phyloP scores from a whole-genome alignment of 1,140 invertebrate genomes.

The Psilanteris sp. region DNA sequence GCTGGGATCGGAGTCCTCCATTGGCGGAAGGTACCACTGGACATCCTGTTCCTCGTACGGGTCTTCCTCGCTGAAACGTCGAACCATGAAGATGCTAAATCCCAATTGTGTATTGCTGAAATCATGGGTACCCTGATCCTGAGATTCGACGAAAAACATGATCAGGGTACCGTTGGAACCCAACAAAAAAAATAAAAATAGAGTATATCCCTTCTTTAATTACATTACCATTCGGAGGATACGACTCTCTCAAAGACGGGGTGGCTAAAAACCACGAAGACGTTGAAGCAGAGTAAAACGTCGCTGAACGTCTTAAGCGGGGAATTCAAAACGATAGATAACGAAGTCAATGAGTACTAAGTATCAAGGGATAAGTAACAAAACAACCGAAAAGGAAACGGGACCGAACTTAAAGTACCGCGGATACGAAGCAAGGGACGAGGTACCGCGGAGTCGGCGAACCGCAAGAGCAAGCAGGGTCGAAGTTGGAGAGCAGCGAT shows the following conservation, averaged over 20 bases:
- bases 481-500: slow-evolving; percentile 65
- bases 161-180: no score
- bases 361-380: slow-evolving; percentile 3
- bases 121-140: no score
- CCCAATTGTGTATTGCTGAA: slow-evolving; percentile 9
- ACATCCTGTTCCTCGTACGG: slow-evolving; percentile 67
- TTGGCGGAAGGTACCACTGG: slow-evolving; percentile 70
- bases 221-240: no score
- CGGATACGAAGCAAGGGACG: slow-evolving; percentile 2
- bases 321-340: no score
- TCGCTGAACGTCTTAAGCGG: no score
- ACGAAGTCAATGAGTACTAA: no score
- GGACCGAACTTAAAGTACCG: slow-evolving; percentile 20
- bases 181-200: no score
- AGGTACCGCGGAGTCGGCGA: slow-evolving; percentile 39
- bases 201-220: no score
- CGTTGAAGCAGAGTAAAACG: no score
- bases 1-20: slow-evolving; percentile 75
- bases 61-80: slow-evolving; percentile 75
- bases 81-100: slow-evolving; percentile 60
- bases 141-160: no score
- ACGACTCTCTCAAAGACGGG: no score
- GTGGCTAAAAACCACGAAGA: no score
- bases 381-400: slow-evolving; percentile 37
- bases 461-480: slow-evolving; percentile 50